A percentile compares a stretch with the other conserved stretches of the same genome.
These are phyloP conservation scores for Drosophila diplacantha DNA, from an alignment of 2,888 invertebrate species.

Conservation along the genomic window DNA sequence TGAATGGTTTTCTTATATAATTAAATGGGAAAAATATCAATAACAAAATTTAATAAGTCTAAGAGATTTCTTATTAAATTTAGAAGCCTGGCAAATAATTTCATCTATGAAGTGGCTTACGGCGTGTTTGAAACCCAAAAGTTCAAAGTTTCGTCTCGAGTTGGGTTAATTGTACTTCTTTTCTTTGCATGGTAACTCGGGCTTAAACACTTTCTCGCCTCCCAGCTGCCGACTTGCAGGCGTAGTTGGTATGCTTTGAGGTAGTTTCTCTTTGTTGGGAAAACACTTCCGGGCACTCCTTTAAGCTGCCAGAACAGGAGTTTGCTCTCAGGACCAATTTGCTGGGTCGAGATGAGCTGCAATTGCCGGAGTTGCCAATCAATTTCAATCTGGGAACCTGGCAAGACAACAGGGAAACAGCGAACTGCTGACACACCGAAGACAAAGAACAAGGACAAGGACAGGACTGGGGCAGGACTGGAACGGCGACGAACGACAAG, in stretches of 20 bases:
- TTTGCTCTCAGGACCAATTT: slow-evolving; percentile 8
- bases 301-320: slow-evolving; percentile 15
- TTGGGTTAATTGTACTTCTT: slow-evolving; percentile 7
- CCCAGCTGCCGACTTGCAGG: not conserved
- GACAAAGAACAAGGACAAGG: slow-evolving; percentile 23
- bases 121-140: not conserved
- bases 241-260: slow-evolving; percentile 2
- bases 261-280: not conserved
- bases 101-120: no score
- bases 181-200: not conserved
- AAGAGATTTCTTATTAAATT: not conserved
- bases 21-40: slow-evolving; percentile 2
- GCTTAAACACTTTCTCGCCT: slow-evolving; percentile 2
- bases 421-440: slow-evolving; percentile 28
- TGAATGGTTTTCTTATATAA: slow-evolving; percentile 2
- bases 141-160: not conserved
- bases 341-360: slow-evolving; percentile 9
- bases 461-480: not conserved
- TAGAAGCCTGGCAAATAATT: not conserved
- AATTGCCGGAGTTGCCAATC: slow-evolving; percentile 33
- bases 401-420: slow-evolving; percentile 7
- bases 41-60: not conserved
- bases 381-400: slow-evolving; percentile 35
- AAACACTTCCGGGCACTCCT: slow-evolving; percentile 8
- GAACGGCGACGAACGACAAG: slow-evolving; percentile 10